Percentiles rank a stretch among this genome's conserved stretches.
phyloP scores from a whole-genome alignment of 2,888 invertebrate species.

The Campoletis raptor region DNA sequence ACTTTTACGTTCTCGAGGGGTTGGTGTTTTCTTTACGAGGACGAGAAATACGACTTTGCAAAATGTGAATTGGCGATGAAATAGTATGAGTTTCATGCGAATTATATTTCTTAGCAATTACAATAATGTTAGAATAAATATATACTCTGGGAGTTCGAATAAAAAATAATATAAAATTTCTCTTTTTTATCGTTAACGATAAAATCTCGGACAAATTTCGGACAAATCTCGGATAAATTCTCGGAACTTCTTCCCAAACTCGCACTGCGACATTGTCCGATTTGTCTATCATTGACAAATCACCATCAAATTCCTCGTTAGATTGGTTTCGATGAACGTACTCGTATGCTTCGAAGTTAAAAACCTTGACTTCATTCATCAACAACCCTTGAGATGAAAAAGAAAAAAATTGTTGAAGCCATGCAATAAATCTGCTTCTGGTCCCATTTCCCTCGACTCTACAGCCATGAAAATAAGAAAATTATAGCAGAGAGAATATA shows the following conservation, averaged over 20 bases:
- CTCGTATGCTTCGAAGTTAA: too few relatives aligned
- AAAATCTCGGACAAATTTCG: too few relatives aligned
- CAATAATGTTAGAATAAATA: not conserved
- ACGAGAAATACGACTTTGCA: not conserved
- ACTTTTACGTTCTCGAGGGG: slow-evolving; percentile 3
- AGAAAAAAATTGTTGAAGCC: too few relatives aligned
- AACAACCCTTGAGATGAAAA: too few relatives aligned
- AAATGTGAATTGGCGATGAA: not conserved
- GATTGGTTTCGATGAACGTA: too few relatives aligned
- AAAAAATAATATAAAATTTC: not conserved
- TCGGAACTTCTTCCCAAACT: too few relatives aligned
- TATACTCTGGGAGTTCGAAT: not conserved
- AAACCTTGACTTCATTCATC: too few relatives aligned
- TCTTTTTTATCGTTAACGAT: not conserved
- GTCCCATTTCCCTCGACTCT: too few relatives aligned
- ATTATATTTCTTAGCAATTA: not conserved
- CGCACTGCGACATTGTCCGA: not conserved
- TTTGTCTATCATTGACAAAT: not conserved
- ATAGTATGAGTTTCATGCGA: not conserved
- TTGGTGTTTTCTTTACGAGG: not conserved
- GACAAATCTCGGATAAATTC: too few relatives aligned
- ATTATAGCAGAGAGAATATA: not conserved
- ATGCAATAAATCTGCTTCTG: too few relatives aligned
- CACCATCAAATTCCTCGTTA: too few relatives aligned
- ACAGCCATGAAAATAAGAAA: too few relatives aligned